These are phyloP conservation scores for Cepaea hortensis DNA, from an alignment of 2,888 invertebrate species.

Conservation along the genomic window DNA sequence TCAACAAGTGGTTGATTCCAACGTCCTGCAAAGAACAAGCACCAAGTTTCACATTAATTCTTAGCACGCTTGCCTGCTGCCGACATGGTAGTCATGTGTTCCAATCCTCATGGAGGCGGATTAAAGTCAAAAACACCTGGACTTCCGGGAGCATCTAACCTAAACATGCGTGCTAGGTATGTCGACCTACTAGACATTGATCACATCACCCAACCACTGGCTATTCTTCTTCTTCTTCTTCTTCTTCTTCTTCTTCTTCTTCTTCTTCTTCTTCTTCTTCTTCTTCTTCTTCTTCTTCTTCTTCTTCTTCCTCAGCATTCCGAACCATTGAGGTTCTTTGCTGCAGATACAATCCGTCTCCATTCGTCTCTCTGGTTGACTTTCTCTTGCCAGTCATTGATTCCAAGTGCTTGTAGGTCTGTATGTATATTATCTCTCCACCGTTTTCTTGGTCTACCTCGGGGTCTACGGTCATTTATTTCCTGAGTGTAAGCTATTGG, in stretches of 20 bases:
- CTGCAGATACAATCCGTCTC: no score
- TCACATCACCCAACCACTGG: neutral
- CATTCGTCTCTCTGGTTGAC: no score
- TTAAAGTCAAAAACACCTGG: neutral
- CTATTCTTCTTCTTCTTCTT: neutral
- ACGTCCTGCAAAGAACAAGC: neutral
- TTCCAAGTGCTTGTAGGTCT: no score
- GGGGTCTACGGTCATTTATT: no score
- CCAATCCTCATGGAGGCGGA: no score
- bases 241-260: neutral
- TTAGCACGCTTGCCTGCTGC: neutral
- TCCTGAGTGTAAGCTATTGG: neutral
- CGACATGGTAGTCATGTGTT: neutral
- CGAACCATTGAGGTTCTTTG: no score
- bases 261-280: neutral
- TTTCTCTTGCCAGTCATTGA: no score
- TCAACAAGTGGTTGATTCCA: no score
- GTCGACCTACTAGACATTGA: neutral
- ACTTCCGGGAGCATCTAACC: neutral
- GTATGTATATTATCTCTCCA: no score
- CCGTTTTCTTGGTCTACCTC: no score
- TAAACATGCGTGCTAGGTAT: neutral
- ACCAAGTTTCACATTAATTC: neutral
- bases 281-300: neutral
- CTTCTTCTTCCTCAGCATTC: neutral